These are phyloP conservation scores for Anthopleura sola DNA, from an alignment of 64 coral and sea anemone species.

Conservation along the genomic window DNA sequence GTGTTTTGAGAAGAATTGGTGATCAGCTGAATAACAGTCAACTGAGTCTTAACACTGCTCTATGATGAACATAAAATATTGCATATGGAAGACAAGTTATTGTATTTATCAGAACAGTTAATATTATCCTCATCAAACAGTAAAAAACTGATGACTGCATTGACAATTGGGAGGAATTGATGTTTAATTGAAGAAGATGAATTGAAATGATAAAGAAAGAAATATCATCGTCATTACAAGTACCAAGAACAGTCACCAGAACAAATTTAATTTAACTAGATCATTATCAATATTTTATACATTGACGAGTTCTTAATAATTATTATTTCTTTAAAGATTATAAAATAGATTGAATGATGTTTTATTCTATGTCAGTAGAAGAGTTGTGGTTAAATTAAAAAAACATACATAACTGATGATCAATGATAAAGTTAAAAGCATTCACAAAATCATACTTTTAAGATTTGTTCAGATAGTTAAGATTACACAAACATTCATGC, in stretches of 20 bases:
- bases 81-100: not conserved
- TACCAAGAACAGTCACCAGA: no score
- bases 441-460: not conserved
- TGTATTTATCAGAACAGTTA: not conserved
- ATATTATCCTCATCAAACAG: not conserved
- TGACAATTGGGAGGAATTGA: not conserved
- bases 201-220: no score
- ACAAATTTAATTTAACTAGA: no score
- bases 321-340: not conserved
- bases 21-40: conserved; percentile 87
- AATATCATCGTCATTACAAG: no score
- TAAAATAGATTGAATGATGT: no score
- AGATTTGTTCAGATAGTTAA: not conserved
- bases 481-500: no score
- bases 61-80: not conserved
- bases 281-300: no score
- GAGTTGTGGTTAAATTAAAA: not conserved
- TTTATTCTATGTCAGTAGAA: no score
- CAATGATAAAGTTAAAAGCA: not conserved
- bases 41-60: conserved; percentile 44
- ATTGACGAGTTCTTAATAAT: no score
- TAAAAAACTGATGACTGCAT: not conserved
- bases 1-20: conserved; percentile 74
- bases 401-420: not conserved
- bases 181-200: not conserved